Evolutionary conservation across 2,888 invertebrate species (phyloP).

Genomic region (Pandemis corylana): DNA sequence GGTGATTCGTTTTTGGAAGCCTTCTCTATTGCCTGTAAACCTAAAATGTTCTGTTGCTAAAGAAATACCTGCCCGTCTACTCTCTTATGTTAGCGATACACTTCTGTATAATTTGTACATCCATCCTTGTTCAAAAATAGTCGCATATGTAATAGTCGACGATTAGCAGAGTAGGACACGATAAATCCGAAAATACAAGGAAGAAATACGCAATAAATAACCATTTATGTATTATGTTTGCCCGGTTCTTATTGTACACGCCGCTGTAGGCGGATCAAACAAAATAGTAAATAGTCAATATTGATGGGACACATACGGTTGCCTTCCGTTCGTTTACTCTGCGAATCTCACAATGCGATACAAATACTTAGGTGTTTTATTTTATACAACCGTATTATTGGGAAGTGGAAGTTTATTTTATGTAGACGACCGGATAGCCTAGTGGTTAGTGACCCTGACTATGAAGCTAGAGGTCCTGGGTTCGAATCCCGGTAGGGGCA

Average conservation of each 20-base stretch:
- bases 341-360: background rate
- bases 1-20: no score
- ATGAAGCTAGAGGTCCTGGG: no score
- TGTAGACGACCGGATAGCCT: no score
- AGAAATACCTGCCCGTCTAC: no score
- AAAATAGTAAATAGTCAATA: constrained; percentile 22
- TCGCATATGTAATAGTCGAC: no score
- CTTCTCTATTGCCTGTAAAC: no score
- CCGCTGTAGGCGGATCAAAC: constrained; percentile 16
- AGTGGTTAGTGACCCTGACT: no score
- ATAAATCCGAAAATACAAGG: background rate
- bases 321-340: constrained; percentile 2
- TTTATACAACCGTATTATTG: background rate
- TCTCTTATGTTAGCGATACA: no score
- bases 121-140: background rate
- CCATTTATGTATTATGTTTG: constrained; percentile 5
- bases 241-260: background rate
- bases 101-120: no score
- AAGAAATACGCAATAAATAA: background rate
- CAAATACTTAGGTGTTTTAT: background rate
- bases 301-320: constrained; percentile 12
- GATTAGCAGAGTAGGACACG: no score
- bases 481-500: no score
- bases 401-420: background rate
- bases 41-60: no score